Evolutionary conservation across 1,140 invertebrate genomes (phyloP).

Genomic region (Solenopsis fugax): DNA sequence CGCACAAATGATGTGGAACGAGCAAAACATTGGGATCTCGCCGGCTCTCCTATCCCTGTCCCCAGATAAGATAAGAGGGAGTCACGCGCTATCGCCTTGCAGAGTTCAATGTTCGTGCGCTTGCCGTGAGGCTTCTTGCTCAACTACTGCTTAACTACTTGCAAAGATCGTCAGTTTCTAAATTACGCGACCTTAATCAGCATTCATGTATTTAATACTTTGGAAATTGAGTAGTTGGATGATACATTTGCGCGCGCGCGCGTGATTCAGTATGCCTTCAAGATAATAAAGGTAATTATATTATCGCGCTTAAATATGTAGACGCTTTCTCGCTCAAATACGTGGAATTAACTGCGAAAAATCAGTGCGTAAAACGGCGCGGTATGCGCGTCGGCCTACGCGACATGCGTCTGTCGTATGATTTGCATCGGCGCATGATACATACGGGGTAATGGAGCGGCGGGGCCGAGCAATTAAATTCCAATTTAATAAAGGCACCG

Average conservation of each 20-base stretch:
- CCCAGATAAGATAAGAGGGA: conserved; percentile 64
- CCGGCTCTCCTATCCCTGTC: conserved; percentile 53
- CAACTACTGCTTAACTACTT: conserved; percentile 74
- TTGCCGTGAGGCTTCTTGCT: conserved; percentile 66
- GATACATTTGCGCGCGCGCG: neutral
- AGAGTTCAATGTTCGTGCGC: conserved; percentile 70
- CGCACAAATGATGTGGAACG: conserved; percentile 73
- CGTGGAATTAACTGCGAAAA: conserved; percentile 69
- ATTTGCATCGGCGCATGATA: conserved; percentile 73
- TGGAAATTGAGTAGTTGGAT: neutral
- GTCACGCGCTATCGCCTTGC: conserved; percentile 71
- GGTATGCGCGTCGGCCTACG: conserved; percentile 51
- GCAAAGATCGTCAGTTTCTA: conserved; percentile 72
- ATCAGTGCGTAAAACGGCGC: conserved; percentile 65
- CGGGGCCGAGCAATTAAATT: conserved; percentile 81
- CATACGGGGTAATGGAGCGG: conserved; percentile 74
- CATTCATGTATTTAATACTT: conserved; percentile 53
- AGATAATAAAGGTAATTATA: neutral
- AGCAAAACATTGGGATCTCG: conserved; percentile 73
- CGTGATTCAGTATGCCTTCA: neutral
- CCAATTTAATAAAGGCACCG: conserved; percentile 81
- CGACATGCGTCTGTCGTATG: conserved; percentile 67
- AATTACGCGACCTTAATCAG: conserved; percentile 69
- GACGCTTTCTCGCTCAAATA: neutral
- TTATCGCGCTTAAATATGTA: neutral